Base-by-base conservation (phyloP, 2,888 invertebrate species). In the Xylota sylvarum region DNA sequence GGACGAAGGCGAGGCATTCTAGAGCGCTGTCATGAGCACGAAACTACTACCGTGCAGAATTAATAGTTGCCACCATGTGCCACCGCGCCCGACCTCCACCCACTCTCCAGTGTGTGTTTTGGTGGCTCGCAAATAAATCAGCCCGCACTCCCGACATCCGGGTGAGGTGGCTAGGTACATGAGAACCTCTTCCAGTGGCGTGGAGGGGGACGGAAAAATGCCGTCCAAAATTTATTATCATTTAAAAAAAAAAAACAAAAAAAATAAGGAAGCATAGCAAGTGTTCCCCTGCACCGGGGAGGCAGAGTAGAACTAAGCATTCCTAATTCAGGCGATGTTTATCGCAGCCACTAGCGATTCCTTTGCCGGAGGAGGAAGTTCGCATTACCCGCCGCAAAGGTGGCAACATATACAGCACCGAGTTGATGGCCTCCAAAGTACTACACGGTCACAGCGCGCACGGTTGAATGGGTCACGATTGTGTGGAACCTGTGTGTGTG, bases 191-290 rank as follows among this genome's bases (percentile, higher is more conserved):
- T 64, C 37, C 9, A 37, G 46, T 56, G 23, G 23, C 23, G 23
- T 23, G 23, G 23, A 35, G 14, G 43, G 43, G 72, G 73, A 43
- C 73, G 70, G 70, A 81, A 70, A 81, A 82, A 76, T 62, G 50
- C 77, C 77, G 62, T 82, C 86, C 82, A 72, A 78, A 86, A 86
- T 86, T 86, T 86, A 86, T 86, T 82, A 78, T 78, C 86, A 81
- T 64, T 80, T 55, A 67, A 60, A 81, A 62, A 73, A 14, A 58
- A 27, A 65, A 46, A 69, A 64, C 55, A 5, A 48, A 48, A 64
- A 56, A 46, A n/a, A n/a, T n/a, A n/a, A n/a, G n/a, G n/a, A n/a
- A 37, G 6, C 65, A 37, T 65, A 14, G 55, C 65, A 81, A 86
- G 77, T 81, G 74, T 52, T 65, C 64, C 56, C 48, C 40, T 32